These are phyloP conservation scores for Lagorchestes hirsutus DNA, from an alignment of 2,797 vertebrate genomes.

Conservation along the genomic window DNA sequence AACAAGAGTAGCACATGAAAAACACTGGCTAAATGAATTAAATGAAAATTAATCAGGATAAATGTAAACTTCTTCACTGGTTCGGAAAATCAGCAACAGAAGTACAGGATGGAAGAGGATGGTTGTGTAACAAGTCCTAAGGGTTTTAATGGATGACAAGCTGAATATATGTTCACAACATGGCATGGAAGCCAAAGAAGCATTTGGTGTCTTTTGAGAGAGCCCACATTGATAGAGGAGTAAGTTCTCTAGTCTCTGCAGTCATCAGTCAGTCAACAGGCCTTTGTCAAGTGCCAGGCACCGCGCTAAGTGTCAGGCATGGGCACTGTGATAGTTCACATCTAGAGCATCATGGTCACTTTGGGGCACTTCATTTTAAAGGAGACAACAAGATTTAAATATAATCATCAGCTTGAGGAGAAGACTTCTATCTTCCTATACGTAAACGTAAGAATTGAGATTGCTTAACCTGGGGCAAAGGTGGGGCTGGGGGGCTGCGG, in stretches of 20 bases:
- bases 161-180: not conserved
- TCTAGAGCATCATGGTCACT: not conserved
- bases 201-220: not conserved
- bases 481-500: not conserved
- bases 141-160: not conserved
- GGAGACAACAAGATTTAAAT: not conserved
- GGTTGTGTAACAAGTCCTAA: not conserved
- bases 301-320: not conserved
- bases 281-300: not conserved
- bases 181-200: not conserved
- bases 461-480: not conserved
- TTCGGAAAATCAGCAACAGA: not conserved
- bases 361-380: not conserved
- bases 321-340: not conserved
- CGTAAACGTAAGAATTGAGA: not conserved
- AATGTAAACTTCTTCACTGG: not conserved
- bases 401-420: not conserved
- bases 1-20: not conserved
- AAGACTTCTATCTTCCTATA: not conserved
- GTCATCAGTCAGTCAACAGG: not conserved
- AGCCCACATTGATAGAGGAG: not conserved
- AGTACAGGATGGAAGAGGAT: not conserved
- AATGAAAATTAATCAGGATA: not conserved
- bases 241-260: not conserved
- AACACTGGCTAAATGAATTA: not conserved